Evolutionary conservation across 2,888 invertebrate species (phyloP), one percentile per base, ranked within the genome.

Genomic region (Ernsta delagoae): DNA sequence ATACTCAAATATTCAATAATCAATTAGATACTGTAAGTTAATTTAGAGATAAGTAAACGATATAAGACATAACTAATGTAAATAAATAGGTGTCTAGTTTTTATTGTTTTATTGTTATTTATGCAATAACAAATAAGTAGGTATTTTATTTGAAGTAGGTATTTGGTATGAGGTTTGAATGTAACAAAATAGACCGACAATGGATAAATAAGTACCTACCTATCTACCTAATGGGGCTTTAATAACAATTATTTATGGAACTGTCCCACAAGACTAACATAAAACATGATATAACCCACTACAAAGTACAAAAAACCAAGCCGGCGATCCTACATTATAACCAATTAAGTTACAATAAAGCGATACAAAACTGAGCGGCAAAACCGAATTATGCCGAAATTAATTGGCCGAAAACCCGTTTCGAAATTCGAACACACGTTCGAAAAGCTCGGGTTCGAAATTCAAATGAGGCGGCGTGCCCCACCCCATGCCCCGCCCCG

Each of bases 381-480:
- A 83, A 89, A 88, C 88, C 85, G 85, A 90, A 92, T 92, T 90
- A 91, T 88, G 83, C 83, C 83, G 79, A 83, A 90, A 90, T 87
- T 93, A 93, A 93, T 93, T 92, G 92, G 89, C 90, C 89, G 89
- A 90, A 92, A 92, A 89, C 90, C 88, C 82, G 84, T 87, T 81
- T 77, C 76, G 79, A 81, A 79, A 80, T 81, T 87, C 86, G 84
- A 88, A 85, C 88, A 89, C 92, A 90, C 92, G 92, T 92, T 92
- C 89, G 90, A 78, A 86, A 86, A 88, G 88, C 89, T 83, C 84
- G 86, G 87, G 86, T 89, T 90, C 91, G 88, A 92, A 92, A 89
- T 92, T 93, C 92, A 92, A 93, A 93, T 92, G 92, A 92, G 92
- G 91, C 89, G 89, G 86, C 88, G 85, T 85, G 89, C 88, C 90